Base-by-base conservation (phyloP, 2,113 vertebrate genomes). In the Mixornis gularis region DNA sequence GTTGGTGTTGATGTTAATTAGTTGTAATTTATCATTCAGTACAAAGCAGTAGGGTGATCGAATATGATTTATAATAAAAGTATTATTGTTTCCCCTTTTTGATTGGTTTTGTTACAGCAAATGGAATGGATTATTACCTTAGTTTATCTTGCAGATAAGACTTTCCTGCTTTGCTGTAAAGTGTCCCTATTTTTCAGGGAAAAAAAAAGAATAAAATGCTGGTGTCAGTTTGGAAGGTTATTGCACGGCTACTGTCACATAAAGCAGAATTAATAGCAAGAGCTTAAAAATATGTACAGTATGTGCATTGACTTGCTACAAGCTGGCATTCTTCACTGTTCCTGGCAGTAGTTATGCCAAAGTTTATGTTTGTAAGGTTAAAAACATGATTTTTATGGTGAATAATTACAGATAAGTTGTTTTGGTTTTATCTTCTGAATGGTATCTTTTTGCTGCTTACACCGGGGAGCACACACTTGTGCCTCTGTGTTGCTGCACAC, bases 311-410 rank as follows among this genome's bases (percentile, higher is more conserved):
- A 43, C 40, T 49, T 80, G 9, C 21, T 71, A 32, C 58, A 60
- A 51, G 66, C 27, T 40, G 40, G n/a, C 20, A 17, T 40, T 51
- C n/a, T 32, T 49, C 9, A 41, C 2, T 4, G 13, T 90, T 80
- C 44, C 32, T 3, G 2, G 17, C 30, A 70, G 46, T 34, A 55
- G 9, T 62, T 80, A 43, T 0, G 0, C 17, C 14, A 26, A 15
- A 79, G 38, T 65, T 82, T 65, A 30, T 53, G 43, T 74, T 77
- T 59, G 12, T 86, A 46, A 30, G 40, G 36, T 78, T 32, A 63
- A 69, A 63, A 9, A 21, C 34, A 70, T 73, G 14, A 78, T 43
- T 73, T 77, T 9, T 55, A 29, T 13, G 22, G 43, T 74, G 58
- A 69, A 38, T 52, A 34, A 78, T 52, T 83, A 44, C 24, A 53